Evolutionary conservation across 2,888 invertebrate species (phyloP).

Genomic region (Cybosia mesomella): DNA sequence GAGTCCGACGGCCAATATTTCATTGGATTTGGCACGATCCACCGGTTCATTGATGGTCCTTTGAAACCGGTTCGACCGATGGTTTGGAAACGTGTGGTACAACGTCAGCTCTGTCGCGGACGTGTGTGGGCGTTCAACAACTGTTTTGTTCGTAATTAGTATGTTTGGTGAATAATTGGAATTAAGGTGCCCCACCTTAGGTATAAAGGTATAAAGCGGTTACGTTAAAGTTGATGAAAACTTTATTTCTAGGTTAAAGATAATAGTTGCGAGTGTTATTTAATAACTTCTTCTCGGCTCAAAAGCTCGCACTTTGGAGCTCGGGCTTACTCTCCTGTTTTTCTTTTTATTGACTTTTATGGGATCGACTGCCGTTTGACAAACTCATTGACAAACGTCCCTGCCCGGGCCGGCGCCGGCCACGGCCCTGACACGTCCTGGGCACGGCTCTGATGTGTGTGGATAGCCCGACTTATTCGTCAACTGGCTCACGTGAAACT

Average conservation of each 20-base stretch:
- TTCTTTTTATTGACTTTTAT: too few relatives aligned
- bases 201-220: neutral
- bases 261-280: neutral
- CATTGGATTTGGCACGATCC: constrained; percentile 38
- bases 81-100: constrained; percentile 19
- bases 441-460: too few relatives aligned
- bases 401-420: too few relatives aligned
- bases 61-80: constrained; percentile 37
- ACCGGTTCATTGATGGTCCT: constrained; percentile 47
- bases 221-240: neutral
- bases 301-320: too few relatives aligned
- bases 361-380: too few relatives aligned
- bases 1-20: constrained; percentile 33
- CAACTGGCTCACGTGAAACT: too few relatives aligned
- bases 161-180: neutral
- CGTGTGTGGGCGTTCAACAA: constrained; percentile 18
- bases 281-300: neutral
- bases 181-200: too few relatives aligned
- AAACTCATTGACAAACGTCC: too few relatives aligned
- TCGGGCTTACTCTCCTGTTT: too few relatives aligned
- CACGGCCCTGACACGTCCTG: too few relatives aligned
- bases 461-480: too few relatives aligned
- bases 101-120: constrained; percentile 14
- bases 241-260: neutral
- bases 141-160: constrained; percentile 20